A percentile compares a stretch with the other conserved stretches of the same genome.
Conservation (phyloP, 2,797 vertebrate species). For the Phalanger gymnotis region DNA sequence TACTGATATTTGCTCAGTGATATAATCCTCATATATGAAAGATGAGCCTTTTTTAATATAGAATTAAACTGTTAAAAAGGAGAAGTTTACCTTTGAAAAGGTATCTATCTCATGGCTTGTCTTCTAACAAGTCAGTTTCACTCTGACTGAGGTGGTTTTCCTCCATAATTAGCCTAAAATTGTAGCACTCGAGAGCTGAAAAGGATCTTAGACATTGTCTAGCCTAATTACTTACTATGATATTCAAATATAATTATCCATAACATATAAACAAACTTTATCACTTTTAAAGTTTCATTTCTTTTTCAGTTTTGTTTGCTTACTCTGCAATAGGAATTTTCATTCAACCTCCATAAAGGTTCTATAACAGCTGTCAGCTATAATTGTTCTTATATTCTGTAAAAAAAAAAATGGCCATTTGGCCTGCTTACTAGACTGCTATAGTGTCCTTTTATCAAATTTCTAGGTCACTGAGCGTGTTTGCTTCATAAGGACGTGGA, state of each 20-base stretch:
- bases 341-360: not conserved
- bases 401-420: not conserved
- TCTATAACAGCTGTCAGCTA: not conserved
- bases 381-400: not conserved
- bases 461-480: not conserved
- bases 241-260: not conserved
- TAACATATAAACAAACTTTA: slow-evolving; percentile 18
- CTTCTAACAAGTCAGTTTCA: not conserved
- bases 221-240: not conserved
- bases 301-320: not conserved
- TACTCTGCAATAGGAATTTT: not conserved
- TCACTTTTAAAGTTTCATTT: not conserved
- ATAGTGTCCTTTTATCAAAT: slow-evolving; percentile 11
- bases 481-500: not conserved
- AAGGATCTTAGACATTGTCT: not conserved
- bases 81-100: not conserved
- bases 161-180: not conserved
- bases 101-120: not conserved
- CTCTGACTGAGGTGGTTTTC: not conserved
- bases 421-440: slow-evolving; percentile 21
- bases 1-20: not conserved
- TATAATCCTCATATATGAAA: not conserved
- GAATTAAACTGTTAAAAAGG: not conserved
- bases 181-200: not conserved
- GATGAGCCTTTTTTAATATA: not conserved